These are phyloP conservation scores for Zeugodacus cucurbitae DNA, from an alignment of 1,140 invertebrate genomes.

Conservation along the genomic window DNA sequence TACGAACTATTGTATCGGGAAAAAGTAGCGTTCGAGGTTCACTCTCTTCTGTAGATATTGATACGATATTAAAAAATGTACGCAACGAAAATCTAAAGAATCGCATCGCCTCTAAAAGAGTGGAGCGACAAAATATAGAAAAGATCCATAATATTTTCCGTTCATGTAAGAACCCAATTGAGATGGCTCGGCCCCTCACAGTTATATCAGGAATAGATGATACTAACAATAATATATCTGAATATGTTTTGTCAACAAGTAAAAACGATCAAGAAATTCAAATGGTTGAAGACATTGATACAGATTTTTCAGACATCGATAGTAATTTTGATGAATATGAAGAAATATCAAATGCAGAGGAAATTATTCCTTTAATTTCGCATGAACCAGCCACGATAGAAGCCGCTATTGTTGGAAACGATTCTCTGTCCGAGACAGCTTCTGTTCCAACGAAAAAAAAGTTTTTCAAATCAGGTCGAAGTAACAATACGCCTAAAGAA, in stretches of 20 bases:
- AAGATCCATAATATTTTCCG: conserved; percentile 57
- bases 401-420: conserved; percentile 33
- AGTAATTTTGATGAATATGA: conserved; percentile 43
- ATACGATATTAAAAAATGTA: conserved; percentile 51
- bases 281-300: not conserved
- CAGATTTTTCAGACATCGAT: conserved; percentile 46
- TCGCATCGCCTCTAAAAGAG: conserved; percentile 54
- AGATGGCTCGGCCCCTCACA: conserved; percentile 60
- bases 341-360: conserved; percentile 48
- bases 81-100: conserved; percentile 57
- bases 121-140: conserved; percentile 56
- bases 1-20: not conserved
- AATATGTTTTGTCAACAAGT: not conserved
- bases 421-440: not conserved
- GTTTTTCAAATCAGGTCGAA: conserved; percentile 58
- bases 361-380: conserved; percentile 57
- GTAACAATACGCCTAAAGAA: conserved; percentile 57
- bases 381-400: conserved; percentile 43
- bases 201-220: conserved; percentile 47
- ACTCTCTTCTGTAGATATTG: conserved; percentile 47
- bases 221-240: conserved; percentile 51
- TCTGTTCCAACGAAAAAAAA: conserved; percentile 48
- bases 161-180: conserved; percentile 55
- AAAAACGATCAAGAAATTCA: not conserved
- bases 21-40: not conserved